A percentile compares a stretch with the other conserved stretches of the same genome.
These are phyloP conservation scores for Chaetogeoica ovagalla DNA, from an alignment of 2,888 invertebrate species.

Conservation along the genomic window DNA sequence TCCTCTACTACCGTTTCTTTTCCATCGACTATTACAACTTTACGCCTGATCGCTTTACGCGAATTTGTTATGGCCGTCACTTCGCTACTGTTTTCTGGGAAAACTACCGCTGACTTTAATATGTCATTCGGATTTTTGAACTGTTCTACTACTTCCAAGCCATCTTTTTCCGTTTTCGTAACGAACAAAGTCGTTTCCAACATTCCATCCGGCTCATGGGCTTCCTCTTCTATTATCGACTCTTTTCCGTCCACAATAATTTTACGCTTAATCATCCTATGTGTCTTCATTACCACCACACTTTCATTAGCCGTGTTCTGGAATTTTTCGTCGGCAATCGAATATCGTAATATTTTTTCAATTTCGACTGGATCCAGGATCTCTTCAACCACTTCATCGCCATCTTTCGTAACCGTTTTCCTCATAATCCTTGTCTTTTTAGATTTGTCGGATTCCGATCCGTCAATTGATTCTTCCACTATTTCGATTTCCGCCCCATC, in stretches of 20 bases:
- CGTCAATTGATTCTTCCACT: constrained; percentile 4
- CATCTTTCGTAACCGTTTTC: constrained; percentile 3
- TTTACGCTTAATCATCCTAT: neutral
- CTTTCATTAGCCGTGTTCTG: neutral
- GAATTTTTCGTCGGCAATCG: neutral
- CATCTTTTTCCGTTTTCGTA: neutral
- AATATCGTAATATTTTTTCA: neutral
- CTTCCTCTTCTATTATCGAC: neutral
- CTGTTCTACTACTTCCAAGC: neutral
- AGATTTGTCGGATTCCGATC: neutral
- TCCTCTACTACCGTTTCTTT: neutral
- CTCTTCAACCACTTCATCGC: constrained; percentile 1
- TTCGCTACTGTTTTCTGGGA: neutral
- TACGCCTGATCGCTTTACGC: neutral
- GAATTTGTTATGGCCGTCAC: neutral
- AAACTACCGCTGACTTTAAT: no score
- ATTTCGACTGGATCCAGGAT: neutral
- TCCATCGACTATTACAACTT: neutral
- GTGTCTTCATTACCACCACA: neutral
- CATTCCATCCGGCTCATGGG: neutral
- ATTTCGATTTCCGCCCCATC: constrained; percentile 8
- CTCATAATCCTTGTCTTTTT: neutral
- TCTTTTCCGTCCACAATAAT: constrained; percentile 2
- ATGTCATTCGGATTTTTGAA: neutral
- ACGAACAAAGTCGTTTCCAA: neutral